Conservation (phyloP, 2,797 vertebrate species). For the Sphaeramia orbicularis region DNA sequence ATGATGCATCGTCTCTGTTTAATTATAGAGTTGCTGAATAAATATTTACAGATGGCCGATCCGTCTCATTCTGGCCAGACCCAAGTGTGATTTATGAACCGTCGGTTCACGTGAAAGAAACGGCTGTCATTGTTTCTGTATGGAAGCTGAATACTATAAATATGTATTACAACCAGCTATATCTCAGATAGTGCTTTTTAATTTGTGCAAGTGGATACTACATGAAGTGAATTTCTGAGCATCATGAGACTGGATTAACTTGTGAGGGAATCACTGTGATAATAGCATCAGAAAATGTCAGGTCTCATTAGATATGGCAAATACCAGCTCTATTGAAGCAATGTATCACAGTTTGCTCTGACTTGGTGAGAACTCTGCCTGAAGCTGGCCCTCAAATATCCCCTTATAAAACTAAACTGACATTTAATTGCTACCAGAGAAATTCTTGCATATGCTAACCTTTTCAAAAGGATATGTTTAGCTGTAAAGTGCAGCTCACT, state of each 20-base stretch:
- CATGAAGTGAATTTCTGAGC: constrained; percentile 17
- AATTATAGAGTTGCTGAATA: constrained; percentile 85
- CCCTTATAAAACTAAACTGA: too few relatives aligned
- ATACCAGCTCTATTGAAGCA: constrained; percentile 19
- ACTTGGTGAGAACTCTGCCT: constrained; percentile 6
- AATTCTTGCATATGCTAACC: too few relatives aligned
- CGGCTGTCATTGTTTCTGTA: constrained; percentile 54
- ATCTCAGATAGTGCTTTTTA: constrained; percentile 9
- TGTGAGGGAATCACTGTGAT: constrained; percentile 1
- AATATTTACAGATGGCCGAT: constrained; percentile 86
- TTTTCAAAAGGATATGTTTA: too few relatives aligned
- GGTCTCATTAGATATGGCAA: constrained; percentile 38
- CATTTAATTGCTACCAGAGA: too few relatives aligned
- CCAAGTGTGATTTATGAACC: constrained; percentile 80
- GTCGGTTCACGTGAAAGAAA: constrained; percentile 71
- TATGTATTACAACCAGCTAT: constrained; percentile 20
- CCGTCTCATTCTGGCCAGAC: constrained; percentile 68
- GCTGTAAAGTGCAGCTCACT: too few relatives aligned
- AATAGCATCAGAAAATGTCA: constrained; percentile 29
- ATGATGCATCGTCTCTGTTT: constrained; percentile 83
- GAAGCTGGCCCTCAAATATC: constrained; percentile 13
- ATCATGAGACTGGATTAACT: constrained; percentile 29
- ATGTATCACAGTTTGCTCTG: constrained; percentile 35
- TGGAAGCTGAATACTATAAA: constrained; percentile 32
- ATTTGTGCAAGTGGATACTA: constrained; percentile 6